Conservation (phyloP, 2,113 vertebrate species). For the Lophochroa leadbeateri region DNA sequence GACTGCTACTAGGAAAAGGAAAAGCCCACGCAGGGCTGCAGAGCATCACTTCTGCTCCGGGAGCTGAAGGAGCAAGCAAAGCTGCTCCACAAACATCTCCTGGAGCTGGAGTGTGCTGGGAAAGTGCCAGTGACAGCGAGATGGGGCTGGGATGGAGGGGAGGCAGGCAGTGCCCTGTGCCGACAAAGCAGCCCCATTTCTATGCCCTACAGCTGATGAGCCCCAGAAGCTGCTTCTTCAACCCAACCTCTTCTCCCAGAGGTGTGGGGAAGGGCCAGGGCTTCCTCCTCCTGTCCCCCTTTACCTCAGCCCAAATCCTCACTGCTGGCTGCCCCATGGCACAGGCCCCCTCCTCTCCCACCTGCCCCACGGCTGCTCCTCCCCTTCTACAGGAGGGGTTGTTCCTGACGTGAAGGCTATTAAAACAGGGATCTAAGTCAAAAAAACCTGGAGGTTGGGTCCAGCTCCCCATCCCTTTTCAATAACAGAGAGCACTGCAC, state of each 20-base stretch:
- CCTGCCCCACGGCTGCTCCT: not conserved
- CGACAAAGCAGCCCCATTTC: not conserved
- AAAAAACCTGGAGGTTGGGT: not conserved
- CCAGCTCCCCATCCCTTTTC: not conserved
- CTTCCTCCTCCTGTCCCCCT: not conserved
- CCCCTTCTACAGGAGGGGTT: accelerated
- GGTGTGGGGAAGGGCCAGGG: not conserved
- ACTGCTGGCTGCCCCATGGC: not conserved
- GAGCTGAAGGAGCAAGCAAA: not conserved
- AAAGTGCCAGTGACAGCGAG: not conserved
- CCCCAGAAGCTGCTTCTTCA: not conserved
- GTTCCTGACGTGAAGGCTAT: not conserved
- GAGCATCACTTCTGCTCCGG: not conserved
- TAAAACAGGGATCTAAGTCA: not conserved
- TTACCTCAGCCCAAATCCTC: not conserved
- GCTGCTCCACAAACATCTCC: not conserved
- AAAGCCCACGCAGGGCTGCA: not conserved
- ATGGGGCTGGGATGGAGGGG: accelerated
- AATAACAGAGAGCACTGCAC: not conserved
- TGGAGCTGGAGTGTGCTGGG: not conserved
- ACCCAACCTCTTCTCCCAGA: not conserved
- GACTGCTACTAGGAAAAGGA: not conserved
- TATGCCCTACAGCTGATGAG: not conserved
- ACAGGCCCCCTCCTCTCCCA: not conserved
- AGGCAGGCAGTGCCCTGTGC: not conserved